phyloP scores from a whole-genome alignment of 1,140 invertebrate species.

The Caenorhabditis latens region DNA sequence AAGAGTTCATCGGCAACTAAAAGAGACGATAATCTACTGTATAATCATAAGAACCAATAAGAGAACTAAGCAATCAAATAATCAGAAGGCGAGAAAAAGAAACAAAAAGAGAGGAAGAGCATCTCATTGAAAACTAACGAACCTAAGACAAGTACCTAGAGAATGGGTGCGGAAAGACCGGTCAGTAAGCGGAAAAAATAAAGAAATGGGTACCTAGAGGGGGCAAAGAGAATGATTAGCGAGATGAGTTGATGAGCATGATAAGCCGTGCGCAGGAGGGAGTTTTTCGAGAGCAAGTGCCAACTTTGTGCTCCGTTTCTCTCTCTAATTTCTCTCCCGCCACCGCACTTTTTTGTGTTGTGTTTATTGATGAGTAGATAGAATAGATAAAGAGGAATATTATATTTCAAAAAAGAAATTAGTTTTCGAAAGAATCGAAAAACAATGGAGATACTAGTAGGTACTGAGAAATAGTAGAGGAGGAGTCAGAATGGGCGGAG shows the following conservation, averaged over 20 bases:
- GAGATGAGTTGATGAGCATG: slow-evolving; percentile 48
- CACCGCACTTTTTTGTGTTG: neutral
- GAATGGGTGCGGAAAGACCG: slow-evolving; percentile 39
- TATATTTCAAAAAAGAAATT: too few species aligned
- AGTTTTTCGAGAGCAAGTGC: slow-evolving; percentile 50
- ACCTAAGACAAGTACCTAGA: slow-evolving; percentile 12
- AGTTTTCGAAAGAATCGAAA: neutral
- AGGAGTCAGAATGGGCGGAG: slow-evolving; percentile 42
- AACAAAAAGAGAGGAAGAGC: neutral
- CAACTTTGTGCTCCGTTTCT: slow-evolving; percentile 11
- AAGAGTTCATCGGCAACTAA: neutral
- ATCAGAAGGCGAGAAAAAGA: slow-evolving; percentile 5
- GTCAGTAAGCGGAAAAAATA: slow-evolving; percentile 22
- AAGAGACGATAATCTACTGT: neutral
- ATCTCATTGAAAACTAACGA: slow-evolving; percentile 10
- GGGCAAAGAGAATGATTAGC: slow-evolving; percentile 11
- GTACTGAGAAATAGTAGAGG: neutral
- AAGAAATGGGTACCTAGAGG: neutral
- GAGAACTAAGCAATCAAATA: neutral
- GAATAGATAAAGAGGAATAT: neutral
- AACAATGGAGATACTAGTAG: slow-evolving; percentile 2
- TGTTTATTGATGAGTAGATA: neutral
- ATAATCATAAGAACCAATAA: slow-evolving; percentile 27
- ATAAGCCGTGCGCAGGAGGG: slow-evolving; percentile 41
- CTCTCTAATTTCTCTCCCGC: neutral